phyloP scores from a whole-genome alignment of 1,140 invertebrate species.

The Drosophila parvula region DNA sequence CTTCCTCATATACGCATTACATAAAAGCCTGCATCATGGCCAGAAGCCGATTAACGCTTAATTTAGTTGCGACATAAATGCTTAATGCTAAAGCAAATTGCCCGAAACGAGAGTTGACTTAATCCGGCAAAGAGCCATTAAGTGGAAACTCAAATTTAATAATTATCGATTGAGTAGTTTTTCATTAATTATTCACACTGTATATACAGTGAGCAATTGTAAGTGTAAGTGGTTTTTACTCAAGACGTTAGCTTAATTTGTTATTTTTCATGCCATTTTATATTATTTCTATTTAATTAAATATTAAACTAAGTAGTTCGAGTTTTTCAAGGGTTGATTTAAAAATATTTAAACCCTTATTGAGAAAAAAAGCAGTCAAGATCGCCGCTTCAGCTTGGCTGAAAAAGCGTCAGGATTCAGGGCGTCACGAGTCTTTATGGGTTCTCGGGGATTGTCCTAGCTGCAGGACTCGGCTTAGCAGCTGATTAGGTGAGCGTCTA shows the following conservation, averaged over 20 bases:
- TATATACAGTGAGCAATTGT: too few species aligned
- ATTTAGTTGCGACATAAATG: slow-evolving; percentile 22
- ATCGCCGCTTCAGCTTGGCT: not conserved
- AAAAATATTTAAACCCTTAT: too few species aligned
- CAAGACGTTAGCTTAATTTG: not conserved
- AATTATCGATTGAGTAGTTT: not conserved
- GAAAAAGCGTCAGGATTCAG: not conserved
- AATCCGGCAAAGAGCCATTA: not conserved
- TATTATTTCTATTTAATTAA: too few species aligned
- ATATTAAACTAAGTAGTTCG: too few species aligned
- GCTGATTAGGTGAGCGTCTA: slow-evolving; percentile 50
- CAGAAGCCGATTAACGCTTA: slow-evolving; percentile 30
- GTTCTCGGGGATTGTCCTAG: not conserved
- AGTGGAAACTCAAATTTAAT: not conserved
- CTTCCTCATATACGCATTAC: not conserved
- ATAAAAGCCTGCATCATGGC: not conserved
- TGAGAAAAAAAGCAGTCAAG: too few species aligned
- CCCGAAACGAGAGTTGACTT: not conserved
- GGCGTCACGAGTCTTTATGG: slow-evolving; percentile 8
- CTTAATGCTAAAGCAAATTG: not conserved
- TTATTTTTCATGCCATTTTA: too few species aligned
- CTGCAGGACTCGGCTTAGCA: slow-evolving; percentile 39
- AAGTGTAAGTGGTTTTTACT: not conserved
- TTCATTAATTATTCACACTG: not conserved
- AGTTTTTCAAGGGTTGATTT: too few species aligned